Percentiles rank a stretch among this genome's conserved stretches.
Conservation (phyloP, 2,888 invertebrate genomes). For the Heliconius ethilla region DNA sequence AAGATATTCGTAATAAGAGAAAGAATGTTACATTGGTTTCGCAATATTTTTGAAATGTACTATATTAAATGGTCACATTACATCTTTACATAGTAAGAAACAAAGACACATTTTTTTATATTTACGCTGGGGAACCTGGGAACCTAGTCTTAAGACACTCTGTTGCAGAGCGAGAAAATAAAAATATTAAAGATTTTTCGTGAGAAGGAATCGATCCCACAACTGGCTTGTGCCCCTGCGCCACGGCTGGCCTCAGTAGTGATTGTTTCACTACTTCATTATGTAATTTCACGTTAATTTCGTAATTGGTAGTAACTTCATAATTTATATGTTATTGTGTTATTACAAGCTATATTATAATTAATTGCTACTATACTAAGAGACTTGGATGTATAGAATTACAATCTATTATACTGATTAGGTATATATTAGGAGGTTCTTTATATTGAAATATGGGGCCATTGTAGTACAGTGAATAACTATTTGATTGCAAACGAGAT, state of each 20-base stretch:
- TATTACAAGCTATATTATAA: constrained; percentile 1
- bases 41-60: constrained; percentile 11
- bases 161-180: neutral
- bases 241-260: neutral
- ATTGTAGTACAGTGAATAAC: neutral
- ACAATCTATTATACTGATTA: constrained; percentile 13
- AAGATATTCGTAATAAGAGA: constrained; percentile 24
- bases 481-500: neutral
- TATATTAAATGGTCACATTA: neutral
- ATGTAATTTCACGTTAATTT: constrained; percentile 1
- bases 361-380: constrained; percentile 3
- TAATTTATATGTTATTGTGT: constrained; percentile 13
- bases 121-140: too few relatives aligned
- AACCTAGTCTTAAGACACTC: too few relatives aligned
- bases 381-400: neutral
- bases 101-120: neutral
- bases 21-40: constrained; percentile 5
- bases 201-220: neutral
- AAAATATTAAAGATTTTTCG: neutral
- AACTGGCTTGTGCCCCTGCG: neutral
- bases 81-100: neutral
- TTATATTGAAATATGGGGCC: neutral
- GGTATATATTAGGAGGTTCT: neutral
- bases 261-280: neutral
- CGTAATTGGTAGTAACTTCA: constrained; percentile 1